Evolutionary conservation across 1,140 invertebrate genomes (phyloP).

Genomic region (Thaumatotibia leucotreta): DNA sequence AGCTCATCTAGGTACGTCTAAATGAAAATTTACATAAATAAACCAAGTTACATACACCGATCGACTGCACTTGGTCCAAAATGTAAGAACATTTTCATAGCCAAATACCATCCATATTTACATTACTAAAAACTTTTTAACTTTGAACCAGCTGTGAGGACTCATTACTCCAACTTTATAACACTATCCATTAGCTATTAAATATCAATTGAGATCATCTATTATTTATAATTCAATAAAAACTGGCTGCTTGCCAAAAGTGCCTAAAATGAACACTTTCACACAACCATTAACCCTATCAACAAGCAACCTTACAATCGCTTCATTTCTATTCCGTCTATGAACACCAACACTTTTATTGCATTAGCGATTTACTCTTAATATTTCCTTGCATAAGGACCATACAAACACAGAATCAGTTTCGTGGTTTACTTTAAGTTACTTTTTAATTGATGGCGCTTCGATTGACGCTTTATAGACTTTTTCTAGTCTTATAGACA

Average conservation of each 20-base stretch:
- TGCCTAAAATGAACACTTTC: conserved; percentile 3
- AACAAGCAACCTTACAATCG: conserved; percentile 12
- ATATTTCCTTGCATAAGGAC: background rate
- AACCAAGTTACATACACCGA: conserved; percentile 28
- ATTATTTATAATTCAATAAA: conserved; percentile 4
- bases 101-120: background rate
- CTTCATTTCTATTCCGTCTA: background rate
- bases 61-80: conserved; percentile 61
- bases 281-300: conserved; percentile 12
- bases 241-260: conserved; percentile 1
- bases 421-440: no score
- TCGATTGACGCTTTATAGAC: no score
- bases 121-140: background rate
- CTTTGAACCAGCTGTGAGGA: conserved; percentile 7
- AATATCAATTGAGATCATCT: conserved; percentile 7
- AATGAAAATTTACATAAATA: background rate
- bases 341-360: background rate
- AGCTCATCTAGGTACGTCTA: no score
- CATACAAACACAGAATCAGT: no score
- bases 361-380: background rate
- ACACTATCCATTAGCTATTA: background rate
- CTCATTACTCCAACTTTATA: background rate
- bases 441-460: no score
- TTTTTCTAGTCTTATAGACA: no score
- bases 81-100: conserved; percentile 23